Percentiles rank a stretch among this genome's conserved stretches.
These are phyloP conservation scores for Nephotettix cincticeps DNA, from an alignment of 1,140 invertebrate species.

Conservation along the genomic window DNA sequence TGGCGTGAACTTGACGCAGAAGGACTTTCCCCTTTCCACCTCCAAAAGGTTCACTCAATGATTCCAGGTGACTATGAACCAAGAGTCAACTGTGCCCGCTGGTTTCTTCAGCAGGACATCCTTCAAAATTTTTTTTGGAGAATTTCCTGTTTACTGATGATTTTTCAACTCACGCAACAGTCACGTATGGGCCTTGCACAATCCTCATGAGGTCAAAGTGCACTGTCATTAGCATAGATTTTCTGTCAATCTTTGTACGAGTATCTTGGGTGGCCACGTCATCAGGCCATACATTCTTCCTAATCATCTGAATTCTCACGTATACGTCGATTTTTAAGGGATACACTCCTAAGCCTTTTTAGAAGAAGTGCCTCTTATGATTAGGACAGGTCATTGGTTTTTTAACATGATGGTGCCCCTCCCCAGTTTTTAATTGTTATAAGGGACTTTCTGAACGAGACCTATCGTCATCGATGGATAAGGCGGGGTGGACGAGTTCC, in stretches of 20 bases:
- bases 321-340: constrained; percentile 32
- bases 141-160: constrained; percentile 30
- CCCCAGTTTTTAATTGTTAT: constrained; percentile 28
- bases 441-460: constrained; percentile 32
- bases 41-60: not conserved
- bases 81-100: not conserved
- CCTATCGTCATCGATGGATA: constrained; percentile 38
- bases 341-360: constrained; percentile 35
- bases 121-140: constrained; percentile 7
- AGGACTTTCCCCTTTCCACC: not conserved
- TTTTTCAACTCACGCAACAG: constrained; percentile 34
- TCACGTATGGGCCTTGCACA: constrained; percentile 32
- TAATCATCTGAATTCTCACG: constrained; percentile 28
- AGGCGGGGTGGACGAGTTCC: constrained; percentile 30
- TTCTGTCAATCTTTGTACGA: constrained; percentile 35
- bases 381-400: constrained; percentile 41
- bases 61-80: not conserved
- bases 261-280: constrained; percentile 31
- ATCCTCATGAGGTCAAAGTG: constrained; percentile 29
- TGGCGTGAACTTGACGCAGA: not conserved
- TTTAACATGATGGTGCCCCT: constrained; percentile 42
- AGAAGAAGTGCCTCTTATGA: constrained; percentile 32
- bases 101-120: constrained; percentile 1
- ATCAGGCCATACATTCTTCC: constrained; percentile 28
- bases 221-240: constrained; percentile 26